Percentiles rank a stretch among this genome's conserved stretches.
Conservation (phyloP, 2,888 invertebrate species). For the Salpingus planirostris region DNA sequence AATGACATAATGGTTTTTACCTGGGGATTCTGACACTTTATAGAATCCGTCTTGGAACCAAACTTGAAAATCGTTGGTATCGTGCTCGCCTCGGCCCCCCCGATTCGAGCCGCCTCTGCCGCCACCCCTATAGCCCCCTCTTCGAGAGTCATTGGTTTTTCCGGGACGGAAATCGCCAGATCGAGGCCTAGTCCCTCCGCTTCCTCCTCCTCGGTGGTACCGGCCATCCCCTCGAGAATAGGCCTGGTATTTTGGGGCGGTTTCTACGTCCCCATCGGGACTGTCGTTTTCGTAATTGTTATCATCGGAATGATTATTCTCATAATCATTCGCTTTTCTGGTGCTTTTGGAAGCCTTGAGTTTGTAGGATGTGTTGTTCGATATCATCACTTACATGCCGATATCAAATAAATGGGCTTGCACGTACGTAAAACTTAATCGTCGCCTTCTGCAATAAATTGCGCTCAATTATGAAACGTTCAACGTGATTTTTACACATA, state of each 20-base stretch:
- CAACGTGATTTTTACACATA: too few species aligned
- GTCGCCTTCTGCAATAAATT: too few species aligned
- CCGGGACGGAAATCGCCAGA: slow-evolving; percentile 31
- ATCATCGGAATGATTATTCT: slow-evolving; percentile 46
- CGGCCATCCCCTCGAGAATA: slow-evolving; percentile 22
- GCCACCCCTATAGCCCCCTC: too few species aligned
- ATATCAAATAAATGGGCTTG: too few species aligned
- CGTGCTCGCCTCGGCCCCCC: slow-evolving; percentile 41
- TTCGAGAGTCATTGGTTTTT: slow-evolving; percentile 22
- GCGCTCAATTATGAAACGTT: too few species aligned
- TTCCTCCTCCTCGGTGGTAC: slow-evolving; percentile 18
- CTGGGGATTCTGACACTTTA: background rate
- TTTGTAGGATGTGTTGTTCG: slow-evolving; percentile 55
- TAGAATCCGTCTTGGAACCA: background rate
- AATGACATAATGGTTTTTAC: background rate
- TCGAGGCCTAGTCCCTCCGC: slow-evolving; percentile 22
- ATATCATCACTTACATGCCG: slow-evolving; percentile 55
- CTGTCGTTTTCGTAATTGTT: slow-evolving; percentile 37
- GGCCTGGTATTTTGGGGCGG: slow-evolving; percentile 21
- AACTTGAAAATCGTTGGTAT: slow-evolving; percentile 28
- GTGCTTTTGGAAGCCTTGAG: slow-evolving; percentile 51
- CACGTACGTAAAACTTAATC: too few species aligned
- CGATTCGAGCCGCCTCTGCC: slow-evolving; percentile 26
- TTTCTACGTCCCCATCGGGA: slow-evolving; percentile 33
- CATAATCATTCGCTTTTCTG: slow-evolving; percentile 38